Conservation (phyloP, 2,888 invertebrate genomes). For the Ophion slaviceki region DNA sequence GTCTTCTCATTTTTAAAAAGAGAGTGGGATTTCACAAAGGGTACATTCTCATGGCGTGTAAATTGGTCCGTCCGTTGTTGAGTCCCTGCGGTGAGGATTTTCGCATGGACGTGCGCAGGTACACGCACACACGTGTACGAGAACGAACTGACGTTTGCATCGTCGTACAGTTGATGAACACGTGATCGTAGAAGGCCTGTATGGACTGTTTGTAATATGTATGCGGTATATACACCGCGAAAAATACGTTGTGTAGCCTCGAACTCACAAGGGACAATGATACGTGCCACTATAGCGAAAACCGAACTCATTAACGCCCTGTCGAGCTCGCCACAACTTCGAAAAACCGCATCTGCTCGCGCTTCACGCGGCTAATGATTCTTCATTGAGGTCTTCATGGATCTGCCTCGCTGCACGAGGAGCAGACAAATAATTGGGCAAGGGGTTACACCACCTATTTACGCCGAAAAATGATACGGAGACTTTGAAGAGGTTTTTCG, state of each 20-base stretch:
- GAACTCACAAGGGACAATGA: constrained; percentile 12
- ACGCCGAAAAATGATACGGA: too few species aligned
- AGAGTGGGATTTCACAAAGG: constrained; percentile 49
- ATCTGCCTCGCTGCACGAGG: background rate
- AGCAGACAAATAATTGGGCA: background rate
- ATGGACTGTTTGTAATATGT: background rate
- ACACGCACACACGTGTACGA: background rate
- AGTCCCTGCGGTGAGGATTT: constrained; percentile 48
- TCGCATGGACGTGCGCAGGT: constrained; percentile 15
- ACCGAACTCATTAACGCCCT: constrained; percentile 10
- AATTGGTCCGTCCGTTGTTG: constrained; percentile 67
- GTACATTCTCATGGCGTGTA: constrained; percentile 53
- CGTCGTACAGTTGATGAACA: background rate
- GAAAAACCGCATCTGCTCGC: background rate
- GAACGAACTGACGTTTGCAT: background rate
- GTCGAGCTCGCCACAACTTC: background rate
- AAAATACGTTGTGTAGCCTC: background rate
- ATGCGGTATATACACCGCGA: background rate
- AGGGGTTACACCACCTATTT: too few species aligned
- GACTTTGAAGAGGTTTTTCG: too few species aligned
- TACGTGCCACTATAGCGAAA: background rate
- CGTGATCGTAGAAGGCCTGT: background rate
- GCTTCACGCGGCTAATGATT: background rate
- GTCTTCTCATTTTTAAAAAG: constrained; percentile 31
- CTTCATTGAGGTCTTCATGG: background rate